Conservation (phyloP, 2,888 invertebrate genomes). For the Trileptium ribeirensis region DNA sequence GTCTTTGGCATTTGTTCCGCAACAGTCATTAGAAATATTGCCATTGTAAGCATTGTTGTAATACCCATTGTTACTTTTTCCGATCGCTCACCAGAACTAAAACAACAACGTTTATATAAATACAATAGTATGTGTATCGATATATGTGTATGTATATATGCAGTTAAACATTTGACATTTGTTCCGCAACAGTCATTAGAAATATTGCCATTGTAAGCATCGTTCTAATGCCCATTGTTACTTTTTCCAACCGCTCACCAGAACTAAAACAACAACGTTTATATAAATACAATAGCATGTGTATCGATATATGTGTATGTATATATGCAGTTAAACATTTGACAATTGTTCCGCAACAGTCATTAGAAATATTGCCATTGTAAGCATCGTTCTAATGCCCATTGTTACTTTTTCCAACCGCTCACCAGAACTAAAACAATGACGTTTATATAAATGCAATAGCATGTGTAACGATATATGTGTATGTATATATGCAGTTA, state of each 20-base stretch:
- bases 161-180: slow-evolving; percentile 15
- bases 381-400: slow-evolving; percentile 15
- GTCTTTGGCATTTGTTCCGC: slow-evolving; percentile 17
- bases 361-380: slow-evolving; percentile 18
- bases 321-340: too few species aligned
- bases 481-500: too few species aligned
- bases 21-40: slow-evolving; percentile 14
- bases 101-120: too few species aligned
- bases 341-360: slow-evolving; percentile 9
- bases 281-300: too few species aligned
- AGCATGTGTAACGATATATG: too few species aligned
- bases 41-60: slow-evolving; percentile 16
- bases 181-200: slow-evolving; percentile 14
- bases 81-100: slow-evolving; percentile 11
- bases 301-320: too few species aligned
- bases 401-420: slow-evolving; percentile 14
- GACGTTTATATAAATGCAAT: too few species aligned
- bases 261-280: too few species aligned
- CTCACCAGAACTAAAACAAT: slow-evolving; percentile 15
- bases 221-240: slow-evolving; percentile 17
- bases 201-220: slow-evolving; percentile 17
- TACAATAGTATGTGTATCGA: too few species aligned
- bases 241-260: slow-evolving; percentile 10
- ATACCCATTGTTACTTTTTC: slow-evolving; percentile 20
- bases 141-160: too few species aligned